A percentile compares a stretch with the other conserved stretches of the same genome.
phyloP scores from a whole-genome alignment of 2,888 invertebrate species.

The Odontomyia ornata region DNA sequence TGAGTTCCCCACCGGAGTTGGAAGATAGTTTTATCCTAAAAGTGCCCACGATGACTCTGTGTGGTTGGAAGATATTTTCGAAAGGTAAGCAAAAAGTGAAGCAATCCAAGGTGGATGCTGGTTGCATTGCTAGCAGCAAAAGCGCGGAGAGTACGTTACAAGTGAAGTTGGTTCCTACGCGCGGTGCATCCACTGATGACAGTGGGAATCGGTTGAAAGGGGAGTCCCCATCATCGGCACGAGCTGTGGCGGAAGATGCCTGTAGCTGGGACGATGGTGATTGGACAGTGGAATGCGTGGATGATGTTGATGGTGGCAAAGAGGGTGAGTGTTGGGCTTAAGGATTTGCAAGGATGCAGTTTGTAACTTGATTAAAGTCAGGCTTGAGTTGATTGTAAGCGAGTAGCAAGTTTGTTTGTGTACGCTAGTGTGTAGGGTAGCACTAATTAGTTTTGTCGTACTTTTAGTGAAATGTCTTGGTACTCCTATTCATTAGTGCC shows the following conservation, averaged over 20 bases:
- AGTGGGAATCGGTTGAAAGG: slow-evolving; percentile 22
- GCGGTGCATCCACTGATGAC: neutral
- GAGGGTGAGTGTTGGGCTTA: slow-evolving; percentile 25
- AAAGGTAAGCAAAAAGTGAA: slow-evolving; percentile 43
- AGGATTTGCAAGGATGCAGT: slow-evolving; percentile 16
- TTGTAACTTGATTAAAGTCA: slow-evolving; percentile 17
- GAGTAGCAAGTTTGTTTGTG: neutral
- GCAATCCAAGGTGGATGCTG: slow-evolving; percentile 16
- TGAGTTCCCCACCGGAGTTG: neutral
- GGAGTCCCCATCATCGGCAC: slow-evolving; percentile 38
- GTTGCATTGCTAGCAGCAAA: neutral
- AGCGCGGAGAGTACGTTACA: slow-evolving; percentile 2
- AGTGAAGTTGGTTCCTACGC: slow-evolving; percentile 14
- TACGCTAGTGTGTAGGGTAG: neutral
- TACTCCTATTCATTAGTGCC: neutral
- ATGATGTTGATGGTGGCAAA: neutral
- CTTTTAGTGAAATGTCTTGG: neutral
- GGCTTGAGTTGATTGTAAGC: neutral
- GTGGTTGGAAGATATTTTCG: slow-evolving; percentile 46
- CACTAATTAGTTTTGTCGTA: neutral
- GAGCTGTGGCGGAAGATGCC: neutral
- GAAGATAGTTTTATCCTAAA: neutral
- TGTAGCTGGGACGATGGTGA: neutral
- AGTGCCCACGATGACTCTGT: slow-evolving; percentile 40
- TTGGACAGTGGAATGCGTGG: neutral